phyloP scores from a whole-genome alignment of 1,140 invertebrate genomes.

The Bombus impatiens region DNA sequence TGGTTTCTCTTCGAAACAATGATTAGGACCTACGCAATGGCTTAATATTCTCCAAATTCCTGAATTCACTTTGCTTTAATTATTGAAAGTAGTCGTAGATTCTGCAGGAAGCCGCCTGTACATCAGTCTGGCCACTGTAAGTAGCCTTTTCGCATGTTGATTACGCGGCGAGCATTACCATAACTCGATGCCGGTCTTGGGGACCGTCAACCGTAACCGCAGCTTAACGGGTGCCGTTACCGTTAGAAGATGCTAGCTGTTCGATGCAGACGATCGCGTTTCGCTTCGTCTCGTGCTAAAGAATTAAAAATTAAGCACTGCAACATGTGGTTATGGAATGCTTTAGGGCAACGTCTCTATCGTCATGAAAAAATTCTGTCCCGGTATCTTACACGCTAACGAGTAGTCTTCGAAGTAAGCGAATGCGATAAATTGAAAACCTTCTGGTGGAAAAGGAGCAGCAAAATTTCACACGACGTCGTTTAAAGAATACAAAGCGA shows the following conservation, averaged over 20 bases:
- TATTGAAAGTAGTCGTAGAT: no score
- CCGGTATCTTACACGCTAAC: no score
- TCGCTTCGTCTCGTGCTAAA: not conserved
- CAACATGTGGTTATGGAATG: not conserved
- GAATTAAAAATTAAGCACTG: not conserved
- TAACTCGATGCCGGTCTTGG: conserved; percentile 27
- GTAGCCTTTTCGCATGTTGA: conserved; percentile 39
- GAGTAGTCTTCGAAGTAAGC: no score
- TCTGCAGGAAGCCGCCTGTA: not conserved
- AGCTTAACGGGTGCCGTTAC: conserved; percentile 37
- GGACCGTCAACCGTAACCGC: conserved; percentile 32
- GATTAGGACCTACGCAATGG: no score
- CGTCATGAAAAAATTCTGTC: not conserved
- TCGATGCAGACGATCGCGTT: not conserved
- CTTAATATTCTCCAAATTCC: no score
- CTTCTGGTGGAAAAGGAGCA: no score
- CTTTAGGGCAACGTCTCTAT: not conserved
- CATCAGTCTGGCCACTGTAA: not conserved
- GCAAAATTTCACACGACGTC: no score
- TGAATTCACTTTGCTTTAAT: no score
- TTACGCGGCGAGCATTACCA: conserved; percentile 34
- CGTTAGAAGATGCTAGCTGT: conserved; percentile 20
- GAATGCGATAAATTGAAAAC: no score
- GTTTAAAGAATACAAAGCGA: no score
- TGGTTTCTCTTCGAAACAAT: no score